A percentile compares a stretch with the other conserved stretches of the same genome.
Evolutionary conservation across 2,113 vertebrate genomes (phyloP).

Genomic region (Thalassarche chlororhynchos): DNA sequence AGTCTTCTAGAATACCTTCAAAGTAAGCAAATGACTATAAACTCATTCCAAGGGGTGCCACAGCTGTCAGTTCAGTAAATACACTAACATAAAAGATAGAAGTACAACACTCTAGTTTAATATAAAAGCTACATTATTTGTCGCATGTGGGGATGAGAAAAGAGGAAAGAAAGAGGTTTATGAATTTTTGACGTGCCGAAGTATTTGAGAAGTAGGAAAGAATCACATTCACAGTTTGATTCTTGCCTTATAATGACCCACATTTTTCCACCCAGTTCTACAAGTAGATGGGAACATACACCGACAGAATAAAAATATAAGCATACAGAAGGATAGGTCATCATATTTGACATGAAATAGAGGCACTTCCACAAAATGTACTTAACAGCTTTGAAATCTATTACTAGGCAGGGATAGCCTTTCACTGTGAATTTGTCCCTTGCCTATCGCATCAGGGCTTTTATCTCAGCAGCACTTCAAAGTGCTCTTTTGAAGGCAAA

Average conservation of each 20-base stretch:
- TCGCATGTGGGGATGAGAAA: not conserved
- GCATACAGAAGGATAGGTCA: not conserved
- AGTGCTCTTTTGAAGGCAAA: conserved; percentile 36
- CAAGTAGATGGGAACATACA: not conserved
- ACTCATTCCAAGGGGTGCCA: conserved; percentile 34
- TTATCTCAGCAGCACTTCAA: conserved; percentile 12
- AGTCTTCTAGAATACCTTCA: conserved; percentile 92
- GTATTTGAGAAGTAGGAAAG: not conserved
- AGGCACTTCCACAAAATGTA: not conserved
- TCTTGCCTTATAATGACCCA: not conserved
- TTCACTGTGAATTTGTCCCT: conserved; percentile 4
- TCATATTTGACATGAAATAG: conserved; percentile 21
- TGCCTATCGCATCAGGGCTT: not conserved
- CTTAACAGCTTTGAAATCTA: conserved; percentile 37
- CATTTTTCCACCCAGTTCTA: not conserved
- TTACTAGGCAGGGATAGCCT: not conserved
- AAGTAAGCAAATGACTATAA: conserved; percentile 81
- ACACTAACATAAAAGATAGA: not conserved
- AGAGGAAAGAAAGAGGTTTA: not conserved
- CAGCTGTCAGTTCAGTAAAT: conserved; percentile 39
- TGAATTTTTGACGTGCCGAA: not conserved
- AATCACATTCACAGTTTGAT: not conserved
- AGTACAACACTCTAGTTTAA: not conserved
- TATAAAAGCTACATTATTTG: not conserved
- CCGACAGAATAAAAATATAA: not conserved